Evolutionary conservation across 1,140 invertebrate genomes (phyloP).

Genomic region (Brachionus sp.): DNA sequence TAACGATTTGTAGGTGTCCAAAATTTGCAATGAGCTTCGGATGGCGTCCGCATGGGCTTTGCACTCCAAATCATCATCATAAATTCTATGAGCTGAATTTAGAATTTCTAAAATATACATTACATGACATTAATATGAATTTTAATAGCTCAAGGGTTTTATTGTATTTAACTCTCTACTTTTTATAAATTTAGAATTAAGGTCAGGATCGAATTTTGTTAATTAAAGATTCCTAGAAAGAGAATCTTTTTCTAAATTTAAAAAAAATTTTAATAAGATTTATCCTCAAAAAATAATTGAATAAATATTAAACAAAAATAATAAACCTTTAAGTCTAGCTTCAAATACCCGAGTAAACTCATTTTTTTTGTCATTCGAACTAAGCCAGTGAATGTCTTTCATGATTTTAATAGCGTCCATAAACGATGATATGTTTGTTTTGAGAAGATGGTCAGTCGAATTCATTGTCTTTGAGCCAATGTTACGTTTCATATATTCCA

Average conservation of each 20-base stretch:
- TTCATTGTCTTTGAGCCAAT: constrained; percentile 7
- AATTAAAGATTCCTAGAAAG: too few relatives aligned
- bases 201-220: too few relatives aligned
- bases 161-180: not conserved
- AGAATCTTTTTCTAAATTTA: too few relatives aligned
- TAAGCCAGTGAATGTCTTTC: constrained; percentile 39
- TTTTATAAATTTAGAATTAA: not conserved
- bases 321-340: not conserved
- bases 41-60: constrained; percentile 19
- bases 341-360: not conserved
- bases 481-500: constrained; percentile 20
- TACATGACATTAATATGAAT: too few relatives aligned
- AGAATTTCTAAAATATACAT: not conserved
- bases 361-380: constrained; percentile 9
- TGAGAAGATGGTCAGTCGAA: constrained; percentile 23
- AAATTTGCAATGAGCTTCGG: constrained; percentile 24
- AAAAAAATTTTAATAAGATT: too few relatives aligned
- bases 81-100: constrained; percentile 22
- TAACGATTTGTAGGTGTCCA: constrained; percentile 19
- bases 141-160: too few relatives aligned
- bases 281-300: too few relatives aligned
- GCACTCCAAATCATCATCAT: constrained; percentile 17
- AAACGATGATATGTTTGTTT: constrained; percentile 44
- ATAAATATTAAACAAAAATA: too few relatives aligned
- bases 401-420: constrained; percentile 45